Conservation (phyloP, 2,888 invertebrate genomes). For the Kuschelorhynchus macadamiae region DNA sequence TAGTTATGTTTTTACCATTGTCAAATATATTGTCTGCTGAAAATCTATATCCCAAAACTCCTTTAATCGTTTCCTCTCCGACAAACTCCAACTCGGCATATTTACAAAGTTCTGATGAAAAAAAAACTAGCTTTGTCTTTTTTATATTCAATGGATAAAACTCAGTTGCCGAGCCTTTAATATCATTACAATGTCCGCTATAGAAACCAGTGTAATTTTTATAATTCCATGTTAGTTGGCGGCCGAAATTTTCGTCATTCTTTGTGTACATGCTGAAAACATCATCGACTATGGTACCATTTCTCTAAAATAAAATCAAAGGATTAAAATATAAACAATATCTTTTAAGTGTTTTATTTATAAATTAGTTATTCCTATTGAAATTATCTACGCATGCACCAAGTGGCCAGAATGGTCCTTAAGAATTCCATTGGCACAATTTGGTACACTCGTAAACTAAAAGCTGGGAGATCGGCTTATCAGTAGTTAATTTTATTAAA, state of each 20-base stretch:
- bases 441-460: too few relatives aligned
- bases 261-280: conserved; percentile 83
- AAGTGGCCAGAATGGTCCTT: too few relatives aligned
- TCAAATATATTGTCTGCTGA: conserved; percentile 77
- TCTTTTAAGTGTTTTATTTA: background rate
- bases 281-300: conserved; percentile 82
- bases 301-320: conserved; percentile 73
- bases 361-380: background rate
- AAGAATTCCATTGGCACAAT: too few relatives aligned
- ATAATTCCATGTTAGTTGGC: conserved; percentile 81
- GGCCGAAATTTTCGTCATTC: conserved; percentile 76
- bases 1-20: conserved; percentile 72
- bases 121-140: conserved; percentile 74
- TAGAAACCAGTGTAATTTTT: conserved; percentile 73
- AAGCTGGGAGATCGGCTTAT: too few relatives aligned
- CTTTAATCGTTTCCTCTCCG: conserved; percentile 72
- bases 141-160: conserved; percentile 82
- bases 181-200: conserved; percentile 72
- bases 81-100: conserved; percentile 75
- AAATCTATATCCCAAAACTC: conserved; percentile 78
- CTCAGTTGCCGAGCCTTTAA: conserved; percentile 85
- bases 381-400: too few relatives aligned
- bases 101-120: conserved; percentile 83
- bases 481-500: too few relatives aligned
- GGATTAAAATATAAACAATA: background rate